Base-by-base conservation (phyloP, 2,797 vertebrate species). In the Nasua narica region DNA sequence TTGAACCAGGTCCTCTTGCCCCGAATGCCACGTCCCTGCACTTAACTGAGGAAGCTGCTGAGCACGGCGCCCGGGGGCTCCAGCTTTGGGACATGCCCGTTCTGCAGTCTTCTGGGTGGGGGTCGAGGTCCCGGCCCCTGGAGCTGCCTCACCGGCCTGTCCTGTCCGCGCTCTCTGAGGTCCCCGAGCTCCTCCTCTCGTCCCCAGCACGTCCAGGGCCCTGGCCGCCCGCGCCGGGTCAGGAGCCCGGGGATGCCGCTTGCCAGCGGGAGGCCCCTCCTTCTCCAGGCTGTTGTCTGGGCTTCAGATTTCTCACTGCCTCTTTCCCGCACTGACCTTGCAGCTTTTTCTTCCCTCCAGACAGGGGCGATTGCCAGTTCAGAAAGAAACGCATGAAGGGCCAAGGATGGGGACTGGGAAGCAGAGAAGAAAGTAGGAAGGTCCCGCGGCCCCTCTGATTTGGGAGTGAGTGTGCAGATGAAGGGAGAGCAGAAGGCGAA, bases 311-410 rank as follows among this genome's bases (percentile, higher is more conserved):
- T 94, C 95, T 93, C 0, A 1, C 92, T 23, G 48, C 60, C 69
- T 29, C 84, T 69, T 74, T 91, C 82, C 90, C 0, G n/a, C 92
- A 79, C 92, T 97, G 97, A 97, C 97, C 96, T 97, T 97, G 96
- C 90, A 79, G 93, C 54, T 25, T 86, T 87, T 72, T 81, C 86
- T 81, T 90, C 79, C 89, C 91, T 87, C 23, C 40, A 69, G 84
- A 52, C 60, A 19, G 81, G 37, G 88, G 72, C 12, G 0, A 12
- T 10, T 79, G 84, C 83, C 69, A 40, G 70, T 50, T 29, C 43
- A 83, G 87, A 77, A 50, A 76, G 82, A 65, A 72, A 43, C 0
- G 25, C 67, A 62, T 21, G 13, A 21, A 16, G 40, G 62, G 76
- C 91, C 87, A 90, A 84, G 84, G 85, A 69, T 77, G n/a, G 77